Conservation (phyloP, 2,797 vertebrate genomes). For the Myotis daubentonii region DNA sequence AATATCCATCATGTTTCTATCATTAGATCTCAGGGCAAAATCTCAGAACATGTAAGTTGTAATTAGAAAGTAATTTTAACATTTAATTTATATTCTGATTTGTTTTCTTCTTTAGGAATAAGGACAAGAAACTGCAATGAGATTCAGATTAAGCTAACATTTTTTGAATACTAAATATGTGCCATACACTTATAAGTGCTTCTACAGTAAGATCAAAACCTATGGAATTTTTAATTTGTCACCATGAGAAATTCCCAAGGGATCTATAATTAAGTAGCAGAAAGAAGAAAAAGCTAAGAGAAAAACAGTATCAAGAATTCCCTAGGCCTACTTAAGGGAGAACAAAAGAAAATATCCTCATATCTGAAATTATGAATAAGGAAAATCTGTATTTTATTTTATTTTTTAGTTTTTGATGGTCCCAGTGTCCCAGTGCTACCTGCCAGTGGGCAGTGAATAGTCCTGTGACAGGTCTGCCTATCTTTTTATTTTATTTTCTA, state of each 20-base stretch:
- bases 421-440: no score
- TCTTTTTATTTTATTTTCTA: no score
- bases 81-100: slow-evolving; percentile 55
- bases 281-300: not conserved
- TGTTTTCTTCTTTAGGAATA: slow-evolving; percentile 55
- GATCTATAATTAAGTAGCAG: not conserved
- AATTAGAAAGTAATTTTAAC: slow-evolving; percentile 53
- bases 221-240: slow-evolving; percentile 48
- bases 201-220: slow-evolving; percentile 42
- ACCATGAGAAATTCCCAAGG: not conserved
- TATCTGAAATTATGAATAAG: not conserved
- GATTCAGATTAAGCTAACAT: slow-evolving; percentile 33
- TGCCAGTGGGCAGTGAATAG: no score
- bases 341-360: slow-evolving; percentile 12
- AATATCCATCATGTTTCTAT: slow-evolving; percentile 32
- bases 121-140: slow-evolving; percentile 50
- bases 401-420: no score
- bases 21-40: slow-evolving; percentile 21
- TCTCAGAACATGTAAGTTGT: slow-evolving; percentile 34
- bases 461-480: no score
- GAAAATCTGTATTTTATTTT: not conserved
- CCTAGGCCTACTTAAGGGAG: not conserved
- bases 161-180: slow-evolving; percentile 27
- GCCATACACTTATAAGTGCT: not conserved
- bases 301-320: not conserved